Percentiles rank a stretch among this genome's conserved stretches.
phyloP scores from a whole-genome alignment of 2,113 vertebrate genomes.

The Proterorhinus semilunaris region DNA sequence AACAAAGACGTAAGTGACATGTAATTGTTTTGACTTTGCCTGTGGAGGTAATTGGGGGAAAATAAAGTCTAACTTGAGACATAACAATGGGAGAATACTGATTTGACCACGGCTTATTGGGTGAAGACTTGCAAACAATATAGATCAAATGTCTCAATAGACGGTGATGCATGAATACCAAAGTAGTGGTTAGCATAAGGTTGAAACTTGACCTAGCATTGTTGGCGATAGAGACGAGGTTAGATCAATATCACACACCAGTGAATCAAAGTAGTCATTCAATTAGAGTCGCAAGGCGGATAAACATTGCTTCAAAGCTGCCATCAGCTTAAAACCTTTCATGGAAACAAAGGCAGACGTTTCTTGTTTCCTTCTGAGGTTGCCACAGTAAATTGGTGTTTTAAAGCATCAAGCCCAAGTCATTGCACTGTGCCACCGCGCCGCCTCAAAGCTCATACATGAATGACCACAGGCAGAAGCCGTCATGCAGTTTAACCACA shows the following conservation, averaged over 20 bases:
- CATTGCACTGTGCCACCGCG: no score
- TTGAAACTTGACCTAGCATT: not conserved
- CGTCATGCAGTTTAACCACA: not conserved
- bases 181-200: not conserved
- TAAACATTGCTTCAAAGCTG: not conserved
- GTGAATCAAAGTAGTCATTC: not conserved
- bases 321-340: not conserved
- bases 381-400: no score
- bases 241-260: not conserved
- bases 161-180: not conserved
- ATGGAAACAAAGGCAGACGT: not conserved
- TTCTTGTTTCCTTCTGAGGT: not conserved
- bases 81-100: not conserved
- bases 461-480: not conserved
- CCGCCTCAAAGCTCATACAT: no score
- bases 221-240: not conserved
- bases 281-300: not conserved
- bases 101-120: not conserved
- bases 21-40: conserved; percentile 7
- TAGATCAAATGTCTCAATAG: not conserved
- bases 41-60: conserved; percentile 15
- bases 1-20: conserved; percentile 5
- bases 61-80: not conserved
- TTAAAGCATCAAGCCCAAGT: no score
- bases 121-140: not conserved